phyloP scores from a whole-genome alignment of 2,113 vertebrate genomes.

The Macaca fascicularis region T2T-MFA8v1.1 NC_088393.1:55156001-55156500 shows the following conservation, averaged over 20 bases:
- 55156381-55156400: background rate
- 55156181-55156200: too few species aligned
- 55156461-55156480: slow-evolving; percentile 37
- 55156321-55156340: slow-evolving; percentile 23
- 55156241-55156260: too few species aligned
- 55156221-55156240: too few species aligned
- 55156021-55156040: too few species aligned
- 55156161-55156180: background rate
- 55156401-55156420: background rate
- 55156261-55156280: too few species aligned
- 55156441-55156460: slow-evolving; percentile 18
- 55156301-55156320: background rate
- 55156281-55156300: background rate
- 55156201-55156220: too few species aligned
- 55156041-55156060: too few species aligned
- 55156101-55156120: too few species aligned
- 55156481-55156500: background rate
- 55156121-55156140: too few species aligned
- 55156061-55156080: too few species aligned
- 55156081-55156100: too few species aligned
- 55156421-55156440: slow-evolving; percentile 9
- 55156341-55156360: slow-evolving; percentile 15
- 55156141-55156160: background rate
- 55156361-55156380: background rate
- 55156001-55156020: too few species aligned